Evolutionary conservation across 2,113 vertebrate genomes (phyloP), one percentile per base, ranked within the genome.

Genomic region (Halcyon malimbica): DNA sequence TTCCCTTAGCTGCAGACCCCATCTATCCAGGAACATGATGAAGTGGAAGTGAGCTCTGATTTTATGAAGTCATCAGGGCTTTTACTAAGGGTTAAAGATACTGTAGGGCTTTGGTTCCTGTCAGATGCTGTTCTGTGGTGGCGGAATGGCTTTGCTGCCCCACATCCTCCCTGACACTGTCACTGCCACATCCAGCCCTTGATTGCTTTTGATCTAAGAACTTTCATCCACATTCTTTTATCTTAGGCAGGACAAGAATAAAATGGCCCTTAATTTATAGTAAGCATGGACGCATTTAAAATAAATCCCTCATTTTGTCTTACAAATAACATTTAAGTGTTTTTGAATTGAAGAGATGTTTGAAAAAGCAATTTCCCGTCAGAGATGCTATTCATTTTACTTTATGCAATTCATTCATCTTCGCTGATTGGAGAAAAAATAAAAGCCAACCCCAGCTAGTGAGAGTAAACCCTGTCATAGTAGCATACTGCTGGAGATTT

Each of bases 341-440:
- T 95, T 94, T 85, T 83, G 89, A 96, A 94, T 93, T 91, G 74
- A 91, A 94, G 77, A 91, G 77, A 89, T 87, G n/a, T 91, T 96
- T 93, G 70, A 93, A 87, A 93, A 96, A 84, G 2, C 11, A 21
- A 77, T 89, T 96, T 96, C 67, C 78, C 3, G 2, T 87, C 89
- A 82, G 83, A 82, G 77, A 76, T 85, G 39, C 44, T 87, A 84
- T 96, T 97, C 91, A 82, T 96, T 95, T 93, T 82, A 65, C 92
- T 97, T 96, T 75, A 84, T 87, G 70, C n/a, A 31, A 53, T 96
- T 96, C 89, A 95, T 96, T 95, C 77, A 87, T 96, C 50, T 82
- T 94, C 65, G 81, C 21, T 92, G 89, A 95, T 62, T 91, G 82
- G 59, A 85, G 41, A 39, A 93, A 96, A 94, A 96, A 83, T 46